A percentile compares a stretch with the other conserved stretches of the same genome.
Conservation (phyloP, 2,888 invertebrate species). For the Heliconius sara region DNA sequence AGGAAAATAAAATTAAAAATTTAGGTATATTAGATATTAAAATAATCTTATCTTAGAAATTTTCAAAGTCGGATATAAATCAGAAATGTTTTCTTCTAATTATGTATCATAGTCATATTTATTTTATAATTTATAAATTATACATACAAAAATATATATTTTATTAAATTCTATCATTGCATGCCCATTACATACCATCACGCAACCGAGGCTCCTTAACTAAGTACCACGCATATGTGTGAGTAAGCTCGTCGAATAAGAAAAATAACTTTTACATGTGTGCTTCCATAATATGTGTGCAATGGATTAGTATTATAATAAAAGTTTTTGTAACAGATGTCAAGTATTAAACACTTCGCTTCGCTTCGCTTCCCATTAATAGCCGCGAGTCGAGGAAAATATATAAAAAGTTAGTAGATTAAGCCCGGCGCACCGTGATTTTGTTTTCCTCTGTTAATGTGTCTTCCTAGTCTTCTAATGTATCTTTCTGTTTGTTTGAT, state of each 20-base stretch:
- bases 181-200: slow-evolving; percentile 60
- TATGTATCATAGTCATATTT: too few species aligned
- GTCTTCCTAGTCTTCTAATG: slow-evolving; percentile 36
- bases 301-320: slow-evolving; percentile 84
- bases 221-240: slow-evolving; percentile 74
- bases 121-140: neutral
- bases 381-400: slow-evolving; percentile 75
- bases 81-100: neutral
- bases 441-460: slow-evolving; percentile 51
- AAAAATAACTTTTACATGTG: slow-evolving; percentile 56
- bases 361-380: slow-evolving; percentile 70
- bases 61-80: too few species aligned
- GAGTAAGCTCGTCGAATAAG: slow-evolving; percentile 57
- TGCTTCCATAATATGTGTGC: slow-evolving; percentile 64
- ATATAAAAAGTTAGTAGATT: slow-evolving; percentile 82
- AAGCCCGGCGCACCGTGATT: slow-evolving; percentile 65
- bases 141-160: too few species aligned
- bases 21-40: too few species aligned
- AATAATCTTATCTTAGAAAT: too few species aligned
- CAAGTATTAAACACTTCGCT: slow-evolving; percentile 81
- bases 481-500: slow-evolving; percentile 34
- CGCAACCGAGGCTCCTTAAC: slow-evolving; percentile 71
- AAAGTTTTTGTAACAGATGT: slow-evolving; percentile 85
- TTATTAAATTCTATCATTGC: slow-evolving; percentile 47
- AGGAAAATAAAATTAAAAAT: neutral